phyloP scores from a whole-genome alignment of 2,797 vertebrate genomes.

The Sebastes oblongus region DNA sequence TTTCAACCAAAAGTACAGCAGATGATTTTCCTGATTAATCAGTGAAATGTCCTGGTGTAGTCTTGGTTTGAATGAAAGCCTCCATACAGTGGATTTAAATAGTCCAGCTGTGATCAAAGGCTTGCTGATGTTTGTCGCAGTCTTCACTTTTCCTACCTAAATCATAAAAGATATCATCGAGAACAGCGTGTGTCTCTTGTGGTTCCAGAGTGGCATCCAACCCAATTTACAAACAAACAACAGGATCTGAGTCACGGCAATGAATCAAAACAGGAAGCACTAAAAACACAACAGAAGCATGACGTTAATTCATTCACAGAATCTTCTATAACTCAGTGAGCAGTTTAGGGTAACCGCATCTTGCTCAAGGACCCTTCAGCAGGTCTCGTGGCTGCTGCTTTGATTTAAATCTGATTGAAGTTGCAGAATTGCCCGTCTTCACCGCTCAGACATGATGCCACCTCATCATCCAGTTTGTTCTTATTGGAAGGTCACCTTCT shows the following conservation, averaged over 20 bases:
- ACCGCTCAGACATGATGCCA: conserved; percentile 31
- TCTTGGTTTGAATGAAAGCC: background rate
- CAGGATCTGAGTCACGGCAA: background rate
- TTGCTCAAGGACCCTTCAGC: conserved; percentile 9
- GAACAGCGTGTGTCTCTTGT: background rate
- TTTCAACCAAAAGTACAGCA: background rate
- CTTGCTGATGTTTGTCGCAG: background rate
- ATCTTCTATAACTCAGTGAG: background rate
- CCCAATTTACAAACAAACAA: background rate
- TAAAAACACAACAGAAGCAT: background rate
- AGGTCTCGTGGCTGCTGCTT: conserved; percentile 12
- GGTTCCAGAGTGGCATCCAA: background rate
- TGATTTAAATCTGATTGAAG: conserved; percentile 29
- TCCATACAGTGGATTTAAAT: background rate
- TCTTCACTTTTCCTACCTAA: background rate
- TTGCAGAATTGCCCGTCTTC: conserved; percentile 5
- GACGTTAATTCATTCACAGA: background rate
- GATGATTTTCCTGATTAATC: background rate
- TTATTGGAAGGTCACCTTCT: conserved; percentile 55
- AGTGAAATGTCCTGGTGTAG: background rate
- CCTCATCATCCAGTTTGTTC: conserved; percentile 39
- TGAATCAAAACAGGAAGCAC: background rate
- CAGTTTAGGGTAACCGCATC: background rate
- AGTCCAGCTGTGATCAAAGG: background rate
- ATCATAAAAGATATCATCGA: background rate